Base-by-base conservation (phyloP, 2,113 vertebrate species). In the Bungarus multicinctus region DNA sequence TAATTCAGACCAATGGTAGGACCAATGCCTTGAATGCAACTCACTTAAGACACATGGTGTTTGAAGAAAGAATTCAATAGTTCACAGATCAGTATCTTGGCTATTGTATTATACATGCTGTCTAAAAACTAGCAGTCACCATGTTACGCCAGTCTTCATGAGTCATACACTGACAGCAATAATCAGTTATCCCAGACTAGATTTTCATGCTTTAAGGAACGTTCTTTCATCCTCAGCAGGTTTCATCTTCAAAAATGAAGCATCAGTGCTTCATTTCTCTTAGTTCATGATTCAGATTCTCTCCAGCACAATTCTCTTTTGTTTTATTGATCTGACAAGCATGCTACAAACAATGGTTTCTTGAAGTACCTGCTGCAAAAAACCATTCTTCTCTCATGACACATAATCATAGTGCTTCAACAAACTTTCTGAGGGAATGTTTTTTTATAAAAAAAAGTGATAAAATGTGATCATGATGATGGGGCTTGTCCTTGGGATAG, bases 311-410 rank as follows among this genome's bases (percentile, higher is more conserved):
- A 53, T 74, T 55, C 69, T 89, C 54, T 25, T 54, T 69, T 92
- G 89, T 90, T 87, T 74, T 64, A 89, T 91, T 89, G 54, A 92
- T 90, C 45, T 89, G 88, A 90, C 91, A 90, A 55, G 89, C 69
- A 55, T 53, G 89, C 54, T 45, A 55, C 88, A 85, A 89, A 92
- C 64, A 57, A 69, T 92, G 64, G 5, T 57, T 85, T 57, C 87
- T 81, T 89, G 39, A 89, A 85, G 88, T 34, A 23, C 3, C 64
- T 89, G 8, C 88, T 43, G 14, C 50, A 89, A 89, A 52, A 91
- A 90, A 53, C 74, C 69, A 92, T 92, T 90, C 87, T 53, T 92
- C 92, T 92, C 53, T 57, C 25, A 55, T 64, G 45, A 22, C 58
- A 53, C 52, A 53, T 50, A 60, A 18, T 64, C 85, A 25, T 64